Conservation (phyloP, 2,113 vertebrate species). For the Polypterus bichir region DNA sequence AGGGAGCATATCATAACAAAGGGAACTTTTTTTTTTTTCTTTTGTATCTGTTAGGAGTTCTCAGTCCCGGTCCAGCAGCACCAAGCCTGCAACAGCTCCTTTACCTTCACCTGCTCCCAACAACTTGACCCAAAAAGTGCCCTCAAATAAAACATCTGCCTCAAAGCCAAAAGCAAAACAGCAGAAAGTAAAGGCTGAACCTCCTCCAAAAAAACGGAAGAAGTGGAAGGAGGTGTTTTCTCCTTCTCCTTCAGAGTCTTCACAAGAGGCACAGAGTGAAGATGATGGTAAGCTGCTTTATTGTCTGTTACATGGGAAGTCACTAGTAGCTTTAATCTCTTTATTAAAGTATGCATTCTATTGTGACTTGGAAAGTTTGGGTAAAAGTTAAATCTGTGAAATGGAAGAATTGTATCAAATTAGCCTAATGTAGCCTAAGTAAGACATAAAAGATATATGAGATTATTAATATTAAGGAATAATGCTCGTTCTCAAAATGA, state of each 20-base stretch:
- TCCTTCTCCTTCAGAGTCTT: constrained; percentile 67
- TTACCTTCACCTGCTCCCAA: constrained; percentile 5
- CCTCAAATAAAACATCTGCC: constrained; percentile 55
- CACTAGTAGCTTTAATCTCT: too few species aligned
- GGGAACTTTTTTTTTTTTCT: not conserved
- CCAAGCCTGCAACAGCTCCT: constrained; percentile 21
- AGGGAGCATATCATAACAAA: too few species aligned
- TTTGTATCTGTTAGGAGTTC: constrained; percentile 32
- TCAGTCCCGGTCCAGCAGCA: constrained; percentile 47
- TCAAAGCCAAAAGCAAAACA: constrained; percentile 75
- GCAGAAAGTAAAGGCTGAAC: constrained; percentile 75
- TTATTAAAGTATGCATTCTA: too few species aligned
- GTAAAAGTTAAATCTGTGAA: too few species aligned
- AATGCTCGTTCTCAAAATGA: too few species aligned
- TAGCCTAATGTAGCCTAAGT: too few species aligned
- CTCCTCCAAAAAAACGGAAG: constrained; percentile 92
- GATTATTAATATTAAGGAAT: too few species aligned
- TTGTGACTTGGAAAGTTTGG: too few species aligned
- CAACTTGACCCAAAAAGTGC: constrained; percentile 44
- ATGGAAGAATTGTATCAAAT: too few species aligned
- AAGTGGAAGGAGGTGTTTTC: constrained; percentile 92
- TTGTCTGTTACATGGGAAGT: not conserved
- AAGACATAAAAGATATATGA: too few species aligned
- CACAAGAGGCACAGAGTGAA: constrained; percentile 68
- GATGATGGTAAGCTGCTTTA: constrained; percentile 57